These are phyloP conservation scores for Stenolophus ochropezus DNA, from an alignment of 2,888 invertebrate genomes.

Conservation along the genomic window DNA sequence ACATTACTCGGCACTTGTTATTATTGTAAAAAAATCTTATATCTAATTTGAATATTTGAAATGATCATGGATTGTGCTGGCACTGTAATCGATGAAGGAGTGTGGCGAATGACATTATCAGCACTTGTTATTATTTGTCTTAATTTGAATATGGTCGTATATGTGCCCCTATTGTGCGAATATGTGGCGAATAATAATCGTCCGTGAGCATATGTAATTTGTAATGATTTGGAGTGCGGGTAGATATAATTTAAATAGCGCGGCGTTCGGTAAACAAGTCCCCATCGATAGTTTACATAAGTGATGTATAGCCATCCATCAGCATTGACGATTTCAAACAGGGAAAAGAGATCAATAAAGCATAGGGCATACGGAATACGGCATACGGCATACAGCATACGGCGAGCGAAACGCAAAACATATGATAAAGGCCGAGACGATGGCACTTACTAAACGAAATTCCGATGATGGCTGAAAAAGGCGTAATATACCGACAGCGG, in stretches of 20 bases:
- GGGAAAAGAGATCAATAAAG: conserved; percentile 28
- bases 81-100: too few relatives aligned
- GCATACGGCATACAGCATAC: neutral
- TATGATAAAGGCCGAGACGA: conserved; percentile 25
- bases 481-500: conserved; percentile 34
- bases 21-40: too few relatives aligned
- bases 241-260: neutral
- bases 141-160: neutral
- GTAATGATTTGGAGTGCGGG: neutral
- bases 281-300: neutral
- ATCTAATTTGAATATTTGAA: too few relatives aligned
- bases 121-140: neutral
- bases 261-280: neutral
- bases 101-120: too few relatives aligned
- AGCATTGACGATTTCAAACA: neutral
- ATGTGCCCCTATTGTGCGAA: neutral
- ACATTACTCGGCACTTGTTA: too few relatives aligned
- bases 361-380: too few relatives aligned
- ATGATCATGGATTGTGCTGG: too few relatives aligned
- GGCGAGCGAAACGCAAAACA: conserved; percentile 5
- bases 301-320: conserved; percentile 10
- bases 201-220: neutral
- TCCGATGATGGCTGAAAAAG: conserved; percentile 43
- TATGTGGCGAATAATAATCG: neutral
- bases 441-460: conserved; percentile 47